Evolutionary conservation across 2,888 invertebrate genomes (phyloP).

Genomic region (Philereme transversata): DNA sequence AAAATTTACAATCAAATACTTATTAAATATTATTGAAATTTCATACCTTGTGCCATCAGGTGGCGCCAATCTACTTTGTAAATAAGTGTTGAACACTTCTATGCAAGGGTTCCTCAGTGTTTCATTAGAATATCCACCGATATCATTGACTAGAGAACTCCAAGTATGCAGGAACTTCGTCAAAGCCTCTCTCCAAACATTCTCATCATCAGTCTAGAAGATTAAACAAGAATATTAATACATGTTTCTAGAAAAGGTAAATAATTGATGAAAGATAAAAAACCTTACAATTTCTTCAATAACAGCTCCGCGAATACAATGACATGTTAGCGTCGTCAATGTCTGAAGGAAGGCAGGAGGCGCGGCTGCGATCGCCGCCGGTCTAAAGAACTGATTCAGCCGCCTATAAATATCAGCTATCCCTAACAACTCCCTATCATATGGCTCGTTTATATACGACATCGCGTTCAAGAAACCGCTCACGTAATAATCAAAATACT

Average conservation of each 20-base stretch:
- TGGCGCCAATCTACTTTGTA: constrained; percentile 91
- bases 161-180: constrained; percentile 78
- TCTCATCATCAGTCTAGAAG: constrained; percentile 69
- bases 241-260: neutral
- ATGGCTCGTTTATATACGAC: constrained; percentile 67
- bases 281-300: constrained; percentile 73
- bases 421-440: constrained; percentile 73
- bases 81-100: constrained; percentile 90
- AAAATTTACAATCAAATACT: too few species aligned
- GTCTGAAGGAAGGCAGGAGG: constrained; percentile 74
- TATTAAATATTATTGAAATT: neutral
- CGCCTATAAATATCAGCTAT: constrained; percentile 76
- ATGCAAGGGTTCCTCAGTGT: constrained; percentile 71
- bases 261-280: neutral
- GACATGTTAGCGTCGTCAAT: constrained; percentile 71
- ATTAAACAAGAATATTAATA: neutral
- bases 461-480: constrained; percentile 74
- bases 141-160: constrained; percentile 73
- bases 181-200: constrained; percentile 75
- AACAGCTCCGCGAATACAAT: constrained; percentile 73
- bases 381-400: constrained; percentile 74
- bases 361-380: constrained; percentile 67
- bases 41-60: constrained; percentile 88
- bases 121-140: constrained; percentile 67
- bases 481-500: constrained; percentile 76